Percentiles rank a stretch among this genome's conserved stretches.
phyloP scores from a whole-genome alignment of 1,140 invertebrate genomes.

The Meloidogyne chitwoodi region DNA sequence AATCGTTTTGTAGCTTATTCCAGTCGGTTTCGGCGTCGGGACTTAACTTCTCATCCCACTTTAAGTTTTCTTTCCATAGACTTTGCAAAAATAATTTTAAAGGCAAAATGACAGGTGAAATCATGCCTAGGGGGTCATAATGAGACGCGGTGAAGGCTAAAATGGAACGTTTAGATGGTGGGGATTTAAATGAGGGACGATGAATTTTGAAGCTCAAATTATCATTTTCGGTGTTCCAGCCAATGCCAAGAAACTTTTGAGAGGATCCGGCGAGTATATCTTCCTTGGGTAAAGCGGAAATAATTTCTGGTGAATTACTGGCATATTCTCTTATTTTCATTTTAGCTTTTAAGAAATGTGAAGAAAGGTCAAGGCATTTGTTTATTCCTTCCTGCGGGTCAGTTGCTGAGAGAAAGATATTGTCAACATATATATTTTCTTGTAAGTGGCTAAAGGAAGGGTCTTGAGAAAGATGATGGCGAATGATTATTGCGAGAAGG shows the following conservation, averaged over 20 bases:
- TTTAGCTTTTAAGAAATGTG: background rate
- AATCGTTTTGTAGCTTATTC: background rate
- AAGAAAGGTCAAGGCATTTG: background rate
- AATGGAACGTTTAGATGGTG: background rate
- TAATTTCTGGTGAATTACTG: background rate
- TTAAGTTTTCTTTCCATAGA: background rate
- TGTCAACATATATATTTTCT: slow-evolving; percentile 5
- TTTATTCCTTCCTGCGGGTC: background rate
- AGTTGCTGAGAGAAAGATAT: background rate
- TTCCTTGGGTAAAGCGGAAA: background rate
- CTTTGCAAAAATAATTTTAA: slow-evolving; percentile 4
- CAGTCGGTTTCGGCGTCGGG: background rate
- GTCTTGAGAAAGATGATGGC: background rate
- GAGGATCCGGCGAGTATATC: background rate
- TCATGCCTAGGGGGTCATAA: background rate
- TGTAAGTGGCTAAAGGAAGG: background rate
- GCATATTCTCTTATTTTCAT: background rate
- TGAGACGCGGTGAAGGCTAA: background rate
- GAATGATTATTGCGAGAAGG: background rate
- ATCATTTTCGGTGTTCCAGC: background rate
- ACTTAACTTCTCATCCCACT: background rate
- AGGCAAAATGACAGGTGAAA: background rate
- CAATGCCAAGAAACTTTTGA: background rate
- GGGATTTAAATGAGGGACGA: too few relatives aligned
- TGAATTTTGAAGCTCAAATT: background rate